Conservation (phyloP, 2,888 invertebrate genomes). For the Conus canariensis region DNA sequence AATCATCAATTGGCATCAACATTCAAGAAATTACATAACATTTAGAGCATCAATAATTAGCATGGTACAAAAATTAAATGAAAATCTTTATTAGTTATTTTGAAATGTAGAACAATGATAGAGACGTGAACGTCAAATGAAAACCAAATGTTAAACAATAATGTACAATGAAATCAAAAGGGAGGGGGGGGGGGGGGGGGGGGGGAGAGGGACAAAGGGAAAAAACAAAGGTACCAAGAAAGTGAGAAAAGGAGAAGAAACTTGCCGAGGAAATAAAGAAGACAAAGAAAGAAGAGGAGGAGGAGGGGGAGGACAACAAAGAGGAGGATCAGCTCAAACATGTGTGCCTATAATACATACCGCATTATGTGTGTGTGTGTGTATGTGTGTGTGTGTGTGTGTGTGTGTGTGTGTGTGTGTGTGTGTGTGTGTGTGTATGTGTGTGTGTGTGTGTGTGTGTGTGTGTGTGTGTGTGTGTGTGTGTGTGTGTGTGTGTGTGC, state of each 20-base stretch:
- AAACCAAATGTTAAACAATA: background rate
- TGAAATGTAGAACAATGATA: background rate
- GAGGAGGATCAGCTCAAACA: too few species aligned
- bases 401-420: background rate
- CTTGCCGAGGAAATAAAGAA: background rate
- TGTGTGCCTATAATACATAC: too few species aligned
- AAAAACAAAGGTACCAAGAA: background rate
- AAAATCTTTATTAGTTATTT: too few species aligned
- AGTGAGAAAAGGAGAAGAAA: background rate
- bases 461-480: background rate
- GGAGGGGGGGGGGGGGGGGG: too few species aligned
- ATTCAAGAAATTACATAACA: too few species aligned
- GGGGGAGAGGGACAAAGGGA: too few species aligned
- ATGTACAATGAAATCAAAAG: too few species aligned
- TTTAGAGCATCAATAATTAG: too few species aligned
- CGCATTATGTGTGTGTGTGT: too few species aligned
- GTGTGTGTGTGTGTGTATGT: background rate
- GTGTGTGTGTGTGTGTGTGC: too few species aligned
- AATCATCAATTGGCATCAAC: too few species aligned
- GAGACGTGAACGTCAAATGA: background rate
- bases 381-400: background rate
- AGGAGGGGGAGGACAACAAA: background rate
- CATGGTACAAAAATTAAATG: too few species aligned
- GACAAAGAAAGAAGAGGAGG: background rate
- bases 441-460: conserved; percentile 7